phyloP scores from a whole-genome alignment of 2,113 vertebrate genomes.

The Tamias sibiricus region DNA sequence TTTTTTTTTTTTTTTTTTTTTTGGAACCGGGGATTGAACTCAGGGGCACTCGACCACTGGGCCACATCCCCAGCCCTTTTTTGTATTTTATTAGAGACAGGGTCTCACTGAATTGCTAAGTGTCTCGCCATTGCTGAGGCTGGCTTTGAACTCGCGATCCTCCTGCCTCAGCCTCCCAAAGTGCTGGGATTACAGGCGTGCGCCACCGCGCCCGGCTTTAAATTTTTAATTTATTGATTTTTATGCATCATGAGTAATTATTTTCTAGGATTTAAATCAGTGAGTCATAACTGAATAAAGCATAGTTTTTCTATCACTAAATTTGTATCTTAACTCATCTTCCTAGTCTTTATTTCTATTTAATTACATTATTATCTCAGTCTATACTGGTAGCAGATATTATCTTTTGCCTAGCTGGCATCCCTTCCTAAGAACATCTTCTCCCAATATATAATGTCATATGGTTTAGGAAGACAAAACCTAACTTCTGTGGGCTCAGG shows the following conservation, averaged over 20 bases:
- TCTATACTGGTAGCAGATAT: not conserved
- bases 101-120: no score
- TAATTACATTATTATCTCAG: not conserved
- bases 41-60: no score
- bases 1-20: no score
- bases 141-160: no score
- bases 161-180: no score
- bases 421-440: not conserved
- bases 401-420: not conserved
- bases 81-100: no score
- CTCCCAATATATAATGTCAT: not conserved
- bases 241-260: not conserved
- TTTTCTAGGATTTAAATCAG: conserved; percentile 19
- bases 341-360: not conserved
- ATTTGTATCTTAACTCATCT: not conserved
- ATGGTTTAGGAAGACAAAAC: not conserved
- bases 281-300: not conserved
- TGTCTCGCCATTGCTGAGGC: no score
- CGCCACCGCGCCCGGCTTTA: no score
- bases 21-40: no score
- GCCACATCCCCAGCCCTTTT: no score
- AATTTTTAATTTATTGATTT: not conserved
- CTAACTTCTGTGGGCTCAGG: not conserved
- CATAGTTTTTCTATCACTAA: not conserved
- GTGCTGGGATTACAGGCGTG: no score